phyloP scores from a whole-genome alignment of 53 echinoderm and acorn worm species.

The Antedon mediterranea region DNA sequence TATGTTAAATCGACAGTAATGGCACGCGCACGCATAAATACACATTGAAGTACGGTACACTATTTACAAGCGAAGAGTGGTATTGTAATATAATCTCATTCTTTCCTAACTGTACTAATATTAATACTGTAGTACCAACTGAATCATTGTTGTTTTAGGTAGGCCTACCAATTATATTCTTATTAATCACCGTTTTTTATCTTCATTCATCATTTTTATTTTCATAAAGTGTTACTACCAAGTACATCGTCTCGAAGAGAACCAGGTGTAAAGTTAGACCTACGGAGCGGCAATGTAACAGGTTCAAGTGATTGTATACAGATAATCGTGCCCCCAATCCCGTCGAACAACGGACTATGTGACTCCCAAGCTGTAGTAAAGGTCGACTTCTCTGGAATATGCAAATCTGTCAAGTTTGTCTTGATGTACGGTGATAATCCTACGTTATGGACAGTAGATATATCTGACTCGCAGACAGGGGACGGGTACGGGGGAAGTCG shows the following conservation, averaged over 20 bases:
- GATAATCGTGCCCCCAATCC: conserved; percentile 42
- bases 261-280: conserved; percentile 17
- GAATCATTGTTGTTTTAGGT: too few species aligned
- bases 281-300: conserved; percentile 55
- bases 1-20: too few species aligned
- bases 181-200: too few species aligned
- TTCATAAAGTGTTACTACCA: not conserved
- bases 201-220: too few species aligned
- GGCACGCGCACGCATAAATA: too few species aligned
- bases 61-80: too few species aligned
- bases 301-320: conserved; percentile 45
- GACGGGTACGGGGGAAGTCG: conserved; percentile 87
- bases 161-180: too few species aligned
- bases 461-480: conserved; percentile 72
- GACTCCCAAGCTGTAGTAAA: conserved; percentile 69
- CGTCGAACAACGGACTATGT: conserved; percentile 38
- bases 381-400: conserved; percentile 72
- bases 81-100: too few species aligned
- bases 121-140: too few species aligned
- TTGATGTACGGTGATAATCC: conserved; percentile 60
- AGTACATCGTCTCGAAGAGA: not conserved
- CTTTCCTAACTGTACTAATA: too few species aligned
- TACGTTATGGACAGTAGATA: conserved; percentile 73
- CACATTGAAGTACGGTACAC: too few species aligned
- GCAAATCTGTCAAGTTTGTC: conserved; percentile 48